Evolutionary conservation across 2,888 invertebrate genomes (phyloP).

Genomic region (Resseliella maxima): DNA sequence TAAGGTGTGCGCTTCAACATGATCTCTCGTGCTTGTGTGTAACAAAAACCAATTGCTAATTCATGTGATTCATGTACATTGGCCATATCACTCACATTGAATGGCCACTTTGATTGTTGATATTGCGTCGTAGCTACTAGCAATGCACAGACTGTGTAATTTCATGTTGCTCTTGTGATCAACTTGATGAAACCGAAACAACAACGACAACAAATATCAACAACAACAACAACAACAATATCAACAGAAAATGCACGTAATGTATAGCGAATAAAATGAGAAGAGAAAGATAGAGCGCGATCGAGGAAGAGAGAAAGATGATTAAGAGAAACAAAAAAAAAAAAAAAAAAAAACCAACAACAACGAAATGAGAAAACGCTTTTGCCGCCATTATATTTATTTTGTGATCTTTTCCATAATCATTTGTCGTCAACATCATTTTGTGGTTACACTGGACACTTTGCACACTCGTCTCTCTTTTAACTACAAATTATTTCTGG

Average conservation of each 20-base stretch:
- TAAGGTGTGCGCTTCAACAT: background rate
- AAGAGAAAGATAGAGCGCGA: no score
- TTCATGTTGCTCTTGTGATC: conserved; percentile 1
- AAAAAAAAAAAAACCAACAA: no score
- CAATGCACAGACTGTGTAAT: conserved; percentile 40
- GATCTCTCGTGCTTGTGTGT: background rate
- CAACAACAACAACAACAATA: background rate
- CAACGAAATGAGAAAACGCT: background rate
- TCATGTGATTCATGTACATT: conserved; percentile 9
- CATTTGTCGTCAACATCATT: conserved; percentile 44
- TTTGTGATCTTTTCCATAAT: conserved; percentile 25
- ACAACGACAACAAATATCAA: background rate
- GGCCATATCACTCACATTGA: conserved; percentile 35
- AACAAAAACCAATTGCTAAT: conserved; percentile 3
- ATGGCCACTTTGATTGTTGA: conserved; percentile 36
- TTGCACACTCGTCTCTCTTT: background rate
- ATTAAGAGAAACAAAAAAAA: no score
- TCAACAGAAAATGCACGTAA: background rate
- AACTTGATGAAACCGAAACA: background rate
- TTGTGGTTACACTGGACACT: conserved; percentile 22
- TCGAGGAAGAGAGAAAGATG: no score
- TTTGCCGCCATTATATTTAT: conserved; percentile 36
- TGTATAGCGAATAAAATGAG: background rate
- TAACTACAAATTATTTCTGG: conserved; percentile 10
- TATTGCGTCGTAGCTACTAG: background rate